Base-by-base conservation (phyloP, 2,888 invertebrate genomes). In the Ectemnius lituratus region DNA sequence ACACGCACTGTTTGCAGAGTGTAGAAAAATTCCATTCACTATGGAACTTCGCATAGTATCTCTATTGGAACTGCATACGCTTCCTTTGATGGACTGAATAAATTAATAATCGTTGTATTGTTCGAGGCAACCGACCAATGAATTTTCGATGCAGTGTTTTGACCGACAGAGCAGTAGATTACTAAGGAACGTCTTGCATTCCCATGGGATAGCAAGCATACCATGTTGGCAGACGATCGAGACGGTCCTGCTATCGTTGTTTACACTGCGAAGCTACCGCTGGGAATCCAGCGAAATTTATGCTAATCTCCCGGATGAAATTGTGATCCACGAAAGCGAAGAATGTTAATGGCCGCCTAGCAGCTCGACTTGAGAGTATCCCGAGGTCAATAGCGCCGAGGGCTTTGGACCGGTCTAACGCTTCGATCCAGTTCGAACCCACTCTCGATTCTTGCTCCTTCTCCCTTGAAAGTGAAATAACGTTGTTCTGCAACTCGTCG, bases 281-380 rank as follows among this genome's bases (percentile, higher is more conserved):
- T 16, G 18, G 66, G 45, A 58, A 69, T 56, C 37, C 57, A 57
- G 14, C 49, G 63, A 37, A 76, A 74, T 82, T 79, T 69, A 76
- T 76, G 81, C 63, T 71, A 83, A 77, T 79, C 59, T 20, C 65
- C 37, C 49, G 37, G 47, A 62, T 67, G 61, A 75, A 75, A 79
- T 74, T 62, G 49, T 59, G 47, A 65, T 20, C 27, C 67, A 64
- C 56, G 68, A 47, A 71, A 28, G 65, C 57, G n/a, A 20, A 64
- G 75, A 76, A 83, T 80, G 78, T 78, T 80, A 82, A 78, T 79
- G 70, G 70, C 49, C 61, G n/a, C 18, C 62, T 14, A 37, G 66
- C 68, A 57, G 37, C 11, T 37, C 37, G 37, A 37, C 37, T 37
- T 37, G 8, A 37, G 8, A 6, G 11, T 37, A 37, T 62, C 58